A percentile compares a stretch with the other conserved stretches of the same genome.
phyloP scores from a whole-genome alignment of 2,113 vertebrate genomes.

The Rattus rattus region DNA sequence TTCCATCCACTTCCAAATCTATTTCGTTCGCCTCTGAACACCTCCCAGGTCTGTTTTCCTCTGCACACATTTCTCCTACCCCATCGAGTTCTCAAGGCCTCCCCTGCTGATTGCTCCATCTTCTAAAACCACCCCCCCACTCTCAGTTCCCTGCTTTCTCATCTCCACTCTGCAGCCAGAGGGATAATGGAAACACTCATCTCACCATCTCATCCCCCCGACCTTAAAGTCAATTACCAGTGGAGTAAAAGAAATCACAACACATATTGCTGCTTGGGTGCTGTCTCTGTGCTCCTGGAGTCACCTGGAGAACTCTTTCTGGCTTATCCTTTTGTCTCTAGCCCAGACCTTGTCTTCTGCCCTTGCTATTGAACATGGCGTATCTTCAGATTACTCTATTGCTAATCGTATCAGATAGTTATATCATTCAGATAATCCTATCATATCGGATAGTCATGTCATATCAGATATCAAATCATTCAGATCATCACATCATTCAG shows the following conservation, averaged over 20 bases:
- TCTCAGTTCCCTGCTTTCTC: neutral
- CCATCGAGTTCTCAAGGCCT: neutral
- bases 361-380: neutral
- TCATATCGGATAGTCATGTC: too few species aligned
- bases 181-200: neutral
- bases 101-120: neutral
- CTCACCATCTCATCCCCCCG: neutral
- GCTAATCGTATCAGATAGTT: too few species aligned
- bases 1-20: neutral
- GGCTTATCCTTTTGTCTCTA: neutral
- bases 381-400: neutral
- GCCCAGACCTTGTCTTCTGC: accelerated
- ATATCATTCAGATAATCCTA: too few species aligned
- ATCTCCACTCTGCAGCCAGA: constrained; percentile 1
- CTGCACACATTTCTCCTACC: neutral
- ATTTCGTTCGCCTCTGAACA: neutral
- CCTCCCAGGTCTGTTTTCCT: neutral
- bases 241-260: neutral
- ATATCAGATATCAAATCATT: too few species aligned
- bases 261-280: neutral
- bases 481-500: too few species aligned
- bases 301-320: neutral
- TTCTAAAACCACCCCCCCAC: neutral
- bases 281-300: neutral
- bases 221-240: constrained; percentile 22